Evolutionary conservation across 1,140 invertebrate genomes (phyloP), one percentile per base, ranked within the genome.

Genomic region (Calliopsis andreniformis): DNA sequence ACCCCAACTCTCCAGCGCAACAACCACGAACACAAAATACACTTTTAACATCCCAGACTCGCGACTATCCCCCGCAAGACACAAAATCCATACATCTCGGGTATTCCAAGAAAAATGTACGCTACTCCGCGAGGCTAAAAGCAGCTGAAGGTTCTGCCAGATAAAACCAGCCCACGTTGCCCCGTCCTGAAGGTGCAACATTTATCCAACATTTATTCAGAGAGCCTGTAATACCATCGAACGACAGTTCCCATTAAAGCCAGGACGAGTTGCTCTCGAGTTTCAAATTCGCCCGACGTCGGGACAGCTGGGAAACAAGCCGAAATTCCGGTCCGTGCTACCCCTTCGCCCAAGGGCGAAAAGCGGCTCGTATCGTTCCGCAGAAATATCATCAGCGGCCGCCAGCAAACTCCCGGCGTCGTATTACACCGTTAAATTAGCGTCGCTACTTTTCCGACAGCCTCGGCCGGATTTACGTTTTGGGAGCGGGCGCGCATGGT

Each of bases 371-470:
- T 58, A 47, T 71, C 10, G 43, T 62, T 25, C 20, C 66, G 35
- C 25, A 35, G 66, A 80, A 78, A 64, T 78, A 71, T 80, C 51
- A 71, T 59, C 32, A 42, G 56, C 39, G 32, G 14, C 30, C 14
- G 42, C 28, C 55, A 58, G 62, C 32, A 42, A 61, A 70, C 45
- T 59, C 55, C 49, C 20, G 23, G 58, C 23, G 51, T 79, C 76
- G 18, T 53, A 47, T 78, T 64, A 58, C 76, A 56, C 39, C 51
- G 55, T 81, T 81, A 80, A 81, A 80, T 81, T 80, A 76, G 56
- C 70, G 42, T 25, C 39, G 67, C 73, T 78, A 73, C 70, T 83
- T 75, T 79, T 61, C 71, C 66, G 79, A 81, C 69, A 64, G 32
- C 20, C 25, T 63, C 39, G 53, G 35, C 45, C 58, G 72, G 67